A percentile compares a stretch with the other conserved stretches of the same genome.
phyloP scores from a whole-genome alignment of 2,113 vertebrate genomes.

The Neodontobutis hainanensis region DNA sequence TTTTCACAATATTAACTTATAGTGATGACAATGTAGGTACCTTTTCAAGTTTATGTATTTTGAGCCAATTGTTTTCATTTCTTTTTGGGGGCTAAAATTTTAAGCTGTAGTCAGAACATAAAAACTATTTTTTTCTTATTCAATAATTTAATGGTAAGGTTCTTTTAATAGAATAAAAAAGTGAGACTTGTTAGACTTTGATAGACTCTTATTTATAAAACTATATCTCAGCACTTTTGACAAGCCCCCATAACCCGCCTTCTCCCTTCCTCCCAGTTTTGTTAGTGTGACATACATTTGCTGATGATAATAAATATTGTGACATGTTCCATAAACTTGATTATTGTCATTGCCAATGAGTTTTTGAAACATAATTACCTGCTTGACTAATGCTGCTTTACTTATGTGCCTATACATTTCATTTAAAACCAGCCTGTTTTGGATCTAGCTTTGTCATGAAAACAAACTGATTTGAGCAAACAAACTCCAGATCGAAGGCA shows the following conservation, averaged over 20 bases:
- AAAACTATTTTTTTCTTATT: too few relatives aligned
- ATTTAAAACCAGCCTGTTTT: slow-evolving; percentile 6
- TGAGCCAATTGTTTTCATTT: too few relatives aligned
- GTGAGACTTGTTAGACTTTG: too few relatives aligned
- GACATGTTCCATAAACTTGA: neutral
- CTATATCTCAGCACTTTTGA: too few relatives aligned
- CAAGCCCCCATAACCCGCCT: too few relatives aligned
- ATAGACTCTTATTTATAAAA: too few relatives aligned
- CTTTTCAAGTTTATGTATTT: too few relatives aligned
- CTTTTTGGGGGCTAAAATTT: too few relatives aligned
- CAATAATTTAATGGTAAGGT: too few relatives aligned
- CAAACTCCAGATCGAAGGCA: slow-evolving; percentile 13
- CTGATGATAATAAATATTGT: neutral
- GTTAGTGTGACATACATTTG: neutral
- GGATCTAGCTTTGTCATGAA: neutral
- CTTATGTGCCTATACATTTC: neutral
- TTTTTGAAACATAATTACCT: neutral
- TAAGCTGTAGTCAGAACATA: too few relatives aligned
- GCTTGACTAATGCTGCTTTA: neutral
- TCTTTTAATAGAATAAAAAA: too few relatives aligned
- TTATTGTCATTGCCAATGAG: neutral
- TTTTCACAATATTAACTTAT: neutral
- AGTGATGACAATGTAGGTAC: neutral
- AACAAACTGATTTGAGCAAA: slow-evolving; percentile 20
- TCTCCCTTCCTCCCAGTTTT: neutral